Base-by-base conservation (phyloP, 2,797 vertebrate genomes). In the Peromyscus aztecus region DNA sequence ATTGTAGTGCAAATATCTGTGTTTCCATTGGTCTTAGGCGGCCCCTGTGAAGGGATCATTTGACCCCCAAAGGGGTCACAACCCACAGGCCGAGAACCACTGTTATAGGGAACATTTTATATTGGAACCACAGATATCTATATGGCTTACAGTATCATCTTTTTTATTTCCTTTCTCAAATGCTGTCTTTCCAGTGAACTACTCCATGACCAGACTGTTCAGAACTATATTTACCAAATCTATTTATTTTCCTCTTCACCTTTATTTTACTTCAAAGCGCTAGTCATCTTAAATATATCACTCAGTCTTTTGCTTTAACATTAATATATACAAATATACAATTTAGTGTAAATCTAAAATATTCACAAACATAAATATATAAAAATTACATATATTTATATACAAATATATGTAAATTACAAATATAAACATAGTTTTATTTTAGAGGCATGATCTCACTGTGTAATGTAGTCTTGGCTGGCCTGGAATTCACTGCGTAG, bases 221-320 rank as follows among this genome's bases (percentile, higher is more conserved):
- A 87, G 75, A 88, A 49, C 31, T 57, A 59, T 16, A 27, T 49
- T 61, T 9, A 65, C 14, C 16, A 88, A 52, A 23, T 3, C 8
- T 2, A 4, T 92, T 67, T 61, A 71, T 78, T 94, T 40, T 80
- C 40, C 29, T 57, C 55, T 11, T n/a, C 12, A 37, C 9, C 31
- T 92, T 83, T 43, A 84, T 73, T 94, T 88, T 91, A 84, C 71
- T 91, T 96, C 59, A 40, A 69, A 63, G 31, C 31, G 43, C 1
- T 52, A 40, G 67, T 59, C 19, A 71, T 59, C 46, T 83, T 81
- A 69, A 91, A 24, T 61, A 71, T 71, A 69, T 55, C 24, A 43
- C 82, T n/a, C 11, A n/a, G 29, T 63, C 29, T 65, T 46, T 27
- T 8, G 9, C 86, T 71, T 67, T 24, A 34, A 6, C 10, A 78